Evolutionary conservation across 2,113 vertebrate genomes (phyloP), one percentile per base, ranked within the genome.

Genomic region (Tetraodon nigroviridis): DNA sequence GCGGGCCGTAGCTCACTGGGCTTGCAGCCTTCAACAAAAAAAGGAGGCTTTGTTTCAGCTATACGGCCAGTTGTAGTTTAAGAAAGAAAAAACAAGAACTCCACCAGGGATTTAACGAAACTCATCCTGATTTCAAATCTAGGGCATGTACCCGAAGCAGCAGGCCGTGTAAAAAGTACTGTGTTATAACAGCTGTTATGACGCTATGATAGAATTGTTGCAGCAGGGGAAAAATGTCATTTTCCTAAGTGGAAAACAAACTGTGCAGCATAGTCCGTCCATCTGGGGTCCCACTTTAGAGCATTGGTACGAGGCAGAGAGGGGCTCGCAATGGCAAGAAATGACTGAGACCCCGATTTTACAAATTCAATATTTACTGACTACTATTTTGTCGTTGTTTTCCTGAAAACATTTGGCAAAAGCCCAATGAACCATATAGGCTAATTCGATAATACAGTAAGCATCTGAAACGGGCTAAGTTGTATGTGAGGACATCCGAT

Each of bases 61-160:
- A 27, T 13, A 54, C 70, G 37, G 51, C 64, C 48, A 46, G 54
- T 62, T 47, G 46, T 49, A 44, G 57, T 29, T 65, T 64, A 8
- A 7, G 32, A 17, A 46, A 42, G 19, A 65, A 49, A 41, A 61
- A 62, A 44, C 14, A 16, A 45, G 37, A 66, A 48, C 40, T 19
- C 57, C 48, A 62, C 46, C 19, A 20, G 50, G 29, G 4, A 55
- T 63, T 61, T 58, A 32, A 83, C 76, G 42, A 14, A 37, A 60
- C 69, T 29, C 66, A 71, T 61, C 49, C 56, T 71, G 44, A 69
- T 81, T 75, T 72, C 42, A 75, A 76, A 75, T 71, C 75, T 42
- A 67, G 58, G 4, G 7, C 20, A 81, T 75, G 73, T 44, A 29
- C 54, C 62, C 14, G 48, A 80, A 74, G 19, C 56, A 63, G 29